Evolutionary conservation across 2,113 vertebrate genomes (phyloP), one percentile per base, ranked within the genome.

Genomic region (Prionailurus viverrinus): DNA sequence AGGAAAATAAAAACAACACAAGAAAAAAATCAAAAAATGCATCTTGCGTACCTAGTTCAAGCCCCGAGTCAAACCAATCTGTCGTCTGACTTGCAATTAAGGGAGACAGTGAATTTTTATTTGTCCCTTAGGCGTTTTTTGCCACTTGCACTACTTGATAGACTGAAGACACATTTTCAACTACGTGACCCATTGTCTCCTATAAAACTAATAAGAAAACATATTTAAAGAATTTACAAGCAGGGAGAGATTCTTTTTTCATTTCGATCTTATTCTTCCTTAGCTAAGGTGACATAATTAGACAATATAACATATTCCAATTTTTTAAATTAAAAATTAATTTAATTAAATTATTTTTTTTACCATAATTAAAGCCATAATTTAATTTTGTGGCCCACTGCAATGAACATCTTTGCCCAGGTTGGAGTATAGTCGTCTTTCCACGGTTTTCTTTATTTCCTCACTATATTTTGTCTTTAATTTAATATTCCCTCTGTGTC

Each of bases 281-380:
- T 89, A 83, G 71, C 66, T 93, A 86, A 89, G 27, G 48, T 90
- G 83, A 87, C 63, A n/a, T 79, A 95, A 36, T 53, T 73, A 95
- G 7, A 39, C 83, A 73, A 58, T 65, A 41, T 7, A 53, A 2
- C 36, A 33, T 53, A 95, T 81, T 97, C 81, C 51, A 88, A 15
- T 87, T 53, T 69, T 90, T 45, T 45, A 1, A 45, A 76, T 16
- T 76, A 76, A 76, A 74, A 78, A 48, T 48, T 48, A 45, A 48
- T 31, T 48, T 31, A 78, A 48, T 31, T 76, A 16, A 73, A 39
- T 73, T 73, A 39, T 88, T 74, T 78, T 96, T n/a, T 23, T 84
- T 95, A 29, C 2, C 13, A 78, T 89, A 96, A 94, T 93, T 95
- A 91, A 96, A 91, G 58, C 8, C 27, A 89, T 85, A 68, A 84